Evolutionary conservation across 30 jellyfish, hydroid and myxozoan species (phyloP).

Genomic region (Morbakka virulenta): DNA sequence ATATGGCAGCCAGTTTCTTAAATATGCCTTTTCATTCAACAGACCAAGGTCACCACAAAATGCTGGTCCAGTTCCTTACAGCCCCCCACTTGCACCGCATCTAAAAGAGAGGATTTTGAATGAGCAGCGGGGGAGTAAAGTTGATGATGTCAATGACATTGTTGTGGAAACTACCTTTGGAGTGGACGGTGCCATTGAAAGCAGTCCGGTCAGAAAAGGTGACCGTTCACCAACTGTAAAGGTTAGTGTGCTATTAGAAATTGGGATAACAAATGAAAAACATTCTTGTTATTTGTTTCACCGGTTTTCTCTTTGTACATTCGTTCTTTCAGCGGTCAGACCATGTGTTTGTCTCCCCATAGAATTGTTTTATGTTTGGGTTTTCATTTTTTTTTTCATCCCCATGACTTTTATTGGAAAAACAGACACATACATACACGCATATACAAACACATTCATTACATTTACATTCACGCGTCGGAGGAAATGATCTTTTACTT

Average conservation of each 20-base stretch:
- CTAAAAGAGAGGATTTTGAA: slow-evolving; percentile 58
- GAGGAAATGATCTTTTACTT: no score
- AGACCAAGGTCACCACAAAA: no score
- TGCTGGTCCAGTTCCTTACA: background rate
- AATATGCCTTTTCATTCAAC: background rate
- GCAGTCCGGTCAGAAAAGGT: slow-evolving; percentile 69
- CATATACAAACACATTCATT: no score
- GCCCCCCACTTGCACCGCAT: slow-evolving; percentile 63
- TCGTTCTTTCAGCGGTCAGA: no score
- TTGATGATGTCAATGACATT: slow-evolving; percentile 83
- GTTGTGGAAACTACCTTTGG: slow-evolving; percentile 86
- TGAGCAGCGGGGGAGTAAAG: slow-evolving; percentile 80
- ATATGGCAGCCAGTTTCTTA: background rate
- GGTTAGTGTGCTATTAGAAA: background rate
- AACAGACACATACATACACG: no score
- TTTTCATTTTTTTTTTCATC: no score
- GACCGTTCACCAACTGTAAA: slow-evolving; percentile 34
- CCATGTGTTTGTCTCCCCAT: no score
- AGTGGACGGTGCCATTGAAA: slow-evolving; percentile 83
- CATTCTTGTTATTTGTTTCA: no score
- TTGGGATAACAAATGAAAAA: background rate
- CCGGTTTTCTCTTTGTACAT: no score
- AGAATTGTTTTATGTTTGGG: no score
- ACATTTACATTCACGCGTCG: no score
- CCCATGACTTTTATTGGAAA: no score